Evolutionary conservation across 2,113 vertebrate species (phyloP), one percentile per base, ranked within the genome.

Genomic region (Oreochromis tanganicae): DNA sequence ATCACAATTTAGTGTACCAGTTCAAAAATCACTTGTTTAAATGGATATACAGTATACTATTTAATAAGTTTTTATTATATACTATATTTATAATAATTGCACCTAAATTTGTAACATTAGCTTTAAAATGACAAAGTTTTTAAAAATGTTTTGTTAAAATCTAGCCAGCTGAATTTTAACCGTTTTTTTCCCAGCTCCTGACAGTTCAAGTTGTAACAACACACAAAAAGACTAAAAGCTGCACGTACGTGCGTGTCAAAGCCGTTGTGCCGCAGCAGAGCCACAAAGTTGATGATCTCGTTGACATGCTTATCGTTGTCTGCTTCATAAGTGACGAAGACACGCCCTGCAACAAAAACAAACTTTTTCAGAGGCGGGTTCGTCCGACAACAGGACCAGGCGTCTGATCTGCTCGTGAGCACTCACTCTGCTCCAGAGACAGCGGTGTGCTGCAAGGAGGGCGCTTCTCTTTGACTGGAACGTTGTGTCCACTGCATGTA

Each of bases 271-370:
- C 96, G 92, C 92, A 97, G 93, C 91, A 97, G 92, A 27, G 96
- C 95, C 4, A 97, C 97, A 81, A 97, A 97, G 82, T 96, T 97
- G 94, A 97, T 97, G 92, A 97, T 93, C 91, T 97, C 95, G 2
- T 96, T 96, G 73, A 97, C 94, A n/a, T 97, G 97, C 6, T 94
- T 94, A 68, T 97, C 97, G 52, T 90, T 93, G 93, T 97, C 97
- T 1, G 96, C 95, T 87, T 96, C 96, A 3, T 97, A 97, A 0
- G 97, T 97, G 79, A 97, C 96, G 66, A 97, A 97, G 9, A 97
- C 96, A 79, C 89, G 95, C 90, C 97, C 97, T 97, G 93, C 5
- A 82, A 36, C 3, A 36, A 29, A 5, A 12, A 43, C 9, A 43
- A 8, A 24, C 5, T 9, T 13, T 21, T 73, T 46, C 4, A 79